phyloP scores from a whole-genome alignment of 1,140 invertebrate genomes.

The Aethina tumida region DNA sequence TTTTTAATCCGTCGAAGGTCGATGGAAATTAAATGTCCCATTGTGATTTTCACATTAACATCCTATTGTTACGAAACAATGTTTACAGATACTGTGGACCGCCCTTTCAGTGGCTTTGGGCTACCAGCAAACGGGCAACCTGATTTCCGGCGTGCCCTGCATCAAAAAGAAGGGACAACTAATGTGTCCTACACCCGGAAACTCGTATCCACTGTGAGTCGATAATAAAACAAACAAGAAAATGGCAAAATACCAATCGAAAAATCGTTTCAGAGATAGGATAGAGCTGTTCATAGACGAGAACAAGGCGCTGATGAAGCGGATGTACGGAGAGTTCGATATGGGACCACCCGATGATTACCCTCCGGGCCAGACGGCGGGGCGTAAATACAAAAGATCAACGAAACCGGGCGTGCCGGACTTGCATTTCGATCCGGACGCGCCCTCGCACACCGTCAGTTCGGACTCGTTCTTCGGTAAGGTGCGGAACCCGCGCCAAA shows the following conservation, averaged over 20 bases:
- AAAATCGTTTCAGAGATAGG: slow-evolving; percentile 59
- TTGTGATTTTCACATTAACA: not conserved
- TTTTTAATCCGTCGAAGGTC: no score
- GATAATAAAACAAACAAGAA: not conserved
- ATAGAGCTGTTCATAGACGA: slow-evolving; percentile 89
- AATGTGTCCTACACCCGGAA: slow-evolving; percentile 83
- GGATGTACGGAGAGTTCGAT: slow-evolving; percentile 85
- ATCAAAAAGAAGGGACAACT: slow-evolving; percentile 80
- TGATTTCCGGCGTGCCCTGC: slow-evolving; percentile 77
- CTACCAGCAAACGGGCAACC: slow-evolving; percentile 72
- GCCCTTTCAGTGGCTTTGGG: slow-evolving; percentile 75
- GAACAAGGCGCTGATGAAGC: slow-evolving; percentile 83
- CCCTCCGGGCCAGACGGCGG: slow-evolving; percentile 33
- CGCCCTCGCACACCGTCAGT: slow-evolving; percentile 24
- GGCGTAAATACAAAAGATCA: slow-evolving; percentile 40
- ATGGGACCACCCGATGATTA: slow-evolving; percentile 45
- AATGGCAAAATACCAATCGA: not conserved
- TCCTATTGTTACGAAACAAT: slow-evolving; percentile 2
- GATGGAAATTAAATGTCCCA: not conserved
- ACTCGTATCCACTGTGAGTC: slow-evolving; percentile 83
- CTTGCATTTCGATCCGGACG: slow-evolving; percentile 36
- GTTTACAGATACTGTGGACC: slow-evolving; percentile 75
- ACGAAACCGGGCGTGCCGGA: slow-evolving; percentile 42
- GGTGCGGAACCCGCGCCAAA: slow-evolving; percentile 43
- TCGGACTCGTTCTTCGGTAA: slow-evolving; percentile 39